phyloP scores from a whole-genome alignment of 2,113 vertebrate species.

The Ia io region DNA sequence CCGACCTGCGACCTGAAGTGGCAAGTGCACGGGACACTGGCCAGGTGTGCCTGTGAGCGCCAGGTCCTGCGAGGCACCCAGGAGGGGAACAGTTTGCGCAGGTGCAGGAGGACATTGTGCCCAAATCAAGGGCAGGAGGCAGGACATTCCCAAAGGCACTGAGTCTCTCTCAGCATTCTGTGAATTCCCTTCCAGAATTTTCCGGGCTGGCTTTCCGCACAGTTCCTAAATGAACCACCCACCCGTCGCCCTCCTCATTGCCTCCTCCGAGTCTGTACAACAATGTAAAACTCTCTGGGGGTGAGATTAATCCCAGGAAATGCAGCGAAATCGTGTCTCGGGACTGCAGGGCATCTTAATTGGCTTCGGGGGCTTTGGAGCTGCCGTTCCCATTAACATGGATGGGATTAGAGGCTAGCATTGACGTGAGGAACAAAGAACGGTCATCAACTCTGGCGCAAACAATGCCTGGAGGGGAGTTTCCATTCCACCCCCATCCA shows the following conservation, averaged over 20 bases:
- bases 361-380: slow-evolving; percentile 24
- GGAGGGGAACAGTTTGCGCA: background rate
- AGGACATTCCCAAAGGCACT: background rate
- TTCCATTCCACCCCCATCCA: background rate
- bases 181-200: background rate
- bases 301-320: background rate
- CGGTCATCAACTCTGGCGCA: background rate
- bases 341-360: background rate
- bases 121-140: background rate
- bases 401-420: slow-evolving; percentile 24
- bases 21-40: too few species aligned
- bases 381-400: slow-evolving; percentile 25
- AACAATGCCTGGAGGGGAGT: background rate
- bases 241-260: too few species aligned
- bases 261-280: background rate
- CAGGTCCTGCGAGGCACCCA: background rate
- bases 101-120: fast-evolving
- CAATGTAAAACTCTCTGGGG: background rate
- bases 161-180: background rate
- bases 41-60: fast-evolving
- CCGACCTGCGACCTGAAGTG: background rate
- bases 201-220: background rate
- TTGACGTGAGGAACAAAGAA: background rate
- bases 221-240: background rate
- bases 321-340: background rate